A percentile compares a stretch with the other conserved stretches of the same genome.
phyloP scores from a whole-genome alignment of 2,113 vertebrate genomes.

The Anarhynchus alexandrinus region DNA sequence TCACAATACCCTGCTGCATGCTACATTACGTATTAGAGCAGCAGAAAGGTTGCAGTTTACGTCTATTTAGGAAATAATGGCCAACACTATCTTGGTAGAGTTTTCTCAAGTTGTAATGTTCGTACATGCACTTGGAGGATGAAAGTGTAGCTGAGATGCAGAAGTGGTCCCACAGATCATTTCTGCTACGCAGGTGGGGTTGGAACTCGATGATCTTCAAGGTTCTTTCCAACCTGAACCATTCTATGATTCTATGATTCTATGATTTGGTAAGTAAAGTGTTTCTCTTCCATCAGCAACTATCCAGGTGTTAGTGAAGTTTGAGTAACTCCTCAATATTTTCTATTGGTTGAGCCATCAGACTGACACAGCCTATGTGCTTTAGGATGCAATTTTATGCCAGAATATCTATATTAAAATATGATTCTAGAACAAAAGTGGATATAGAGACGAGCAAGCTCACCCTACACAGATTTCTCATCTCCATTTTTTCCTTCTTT shows the following conservation, averaged over 20 bases:
- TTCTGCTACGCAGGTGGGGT: background rate
- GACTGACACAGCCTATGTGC: background rate
- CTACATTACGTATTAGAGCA: background rate
- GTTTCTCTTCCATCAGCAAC: background rate
- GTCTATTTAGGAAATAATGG: background rate
- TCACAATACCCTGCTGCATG: fast-evolving
- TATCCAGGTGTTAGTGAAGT: background rate
- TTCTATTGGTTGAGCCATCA: background rate
- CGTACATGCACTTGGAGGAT: background rate
- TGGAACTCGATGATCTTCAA: too few species aligned
- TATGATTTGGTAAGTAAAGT: background rate
- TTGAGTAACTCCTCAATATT: background rate
- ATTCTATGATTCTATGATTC: too few species aligned
- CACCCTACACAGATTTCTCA: background rate
- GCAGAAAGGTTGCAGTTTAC: background rate
- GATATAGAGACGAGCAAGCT: background rate
- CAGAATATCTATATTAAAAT: background rate
- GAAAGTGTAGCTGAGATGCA: background rate
- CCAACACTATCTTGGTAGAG: background rate
- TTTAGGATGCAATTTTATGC: background rate
- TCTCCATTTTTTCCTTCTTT: constrained; percentile 2
- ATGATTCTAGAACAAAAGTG: background rate
- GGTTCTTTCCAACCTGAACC: too few species aligned
- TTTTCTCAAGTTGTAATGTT: background rate
- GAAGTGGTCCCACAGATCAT: background rate